These are phyloP conservation scores for Bothrops jararaca DNA, from an alignment of 2,113 vertebrate species.

Conservation along the genomic window DNA sequence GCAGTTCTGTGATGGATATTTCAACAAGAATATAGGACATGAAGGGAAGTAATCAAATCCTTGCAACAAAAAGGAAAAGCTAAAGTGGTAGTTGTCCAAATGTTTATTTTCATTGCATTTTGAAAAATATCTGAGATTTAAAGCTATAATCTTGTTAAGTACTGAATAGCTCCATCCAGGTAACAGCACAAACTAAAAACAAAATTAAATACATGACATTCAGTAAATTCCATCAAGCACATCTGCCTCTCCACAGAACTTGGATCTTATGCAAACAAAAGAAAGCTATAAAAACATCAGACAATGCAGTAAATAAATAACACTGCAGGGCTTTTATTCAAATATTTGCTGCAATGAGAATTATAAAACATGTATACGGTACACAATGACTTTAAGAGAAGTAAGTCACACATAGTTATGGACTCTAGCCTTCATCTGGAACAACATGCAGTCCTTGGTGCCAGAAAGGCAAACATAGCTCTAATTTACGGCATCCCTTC, in stretches of 20 bases:
- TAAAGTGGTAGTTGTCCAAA: constrained; percentile 34
- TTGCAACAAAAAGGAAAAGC: constrained; percentile 38
- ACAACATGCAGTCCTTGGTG: background rate
- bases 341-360: background rate
- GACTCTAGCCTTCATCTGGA: background rate
- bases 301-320: background rate
- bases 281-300: background rate
- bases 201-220: constrained; percentile 48
- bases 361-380: background rate
- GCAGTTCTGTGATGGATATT: constrained; percentile 72
- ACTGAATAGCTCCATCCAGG: constrained; percentile 40
- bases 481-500: background rate
- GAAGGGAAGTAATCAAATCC: constrained; percentile 44
- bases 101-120: constrained; percentile 52
- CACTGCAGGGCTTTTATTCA: background rate
- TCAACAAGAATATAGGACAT: constrained; percentile 54
- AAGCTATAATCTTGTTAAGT: constrained; percentile 46
- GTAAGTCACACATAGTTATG: background rate
- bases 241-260: background rate
- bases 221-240: constrained; percentile 25
- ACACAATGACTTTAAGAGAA: background rate
- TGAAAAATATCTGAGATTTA: constrained; percentile 49
- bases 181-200: constrained; percentile 54
- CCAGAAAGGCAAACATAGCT: background rate
- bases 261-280: constrained; percentile 4